These are phyloP conservation scores for Peromyscus polionotus DNA, from an alignment of 2,113 vertebrate species.

Conservation along the genomic window DNA sequence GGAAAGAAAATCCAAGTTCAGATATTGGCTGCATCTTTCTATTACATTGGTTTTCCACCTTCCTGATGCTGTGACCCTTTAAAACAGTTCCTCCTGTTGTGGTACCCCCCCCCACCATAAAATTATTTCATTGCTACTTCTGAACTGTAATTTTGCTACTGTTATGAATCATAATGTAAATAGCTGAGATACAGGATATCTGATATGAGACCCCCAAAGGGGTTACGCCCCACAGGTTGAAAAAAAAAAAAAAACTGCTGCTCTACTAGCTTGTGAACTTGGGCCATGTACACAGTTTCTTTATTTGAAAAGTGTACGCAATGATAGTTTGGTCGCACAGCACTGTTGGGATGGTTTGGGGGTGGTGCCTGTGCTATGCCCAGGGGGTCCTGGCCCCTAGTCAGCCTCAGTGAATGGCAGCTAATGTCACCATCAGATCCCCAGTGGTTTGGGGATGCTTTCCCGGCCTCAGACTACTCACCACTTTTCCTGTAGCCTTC, in stretches of 20 bases:
- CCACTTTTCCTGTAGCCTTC: background rate
- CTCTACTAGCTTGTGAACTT: background rate
- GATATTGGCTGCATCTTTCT: background rate
- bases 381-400: fast-evolving
- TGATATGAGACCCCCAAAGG: background rate
- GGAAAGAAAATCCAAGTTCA: background rate
- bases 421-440: background rate
- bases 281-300: background rate
- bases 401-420: fast-evolving
- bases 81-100: background rate
- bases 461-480: background rate
- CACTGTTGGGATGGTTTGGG: background rate
- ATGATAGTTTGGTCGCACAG: fast-evolving
- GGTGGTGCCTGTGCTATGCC: background rate
- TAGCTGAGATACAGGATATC: background rate
- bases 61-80: background rate
- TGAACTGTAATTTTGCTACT: background rate
- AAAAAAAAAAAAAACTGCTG: background rate
- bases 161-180: background rate
- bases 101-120: background rate
- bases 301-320: background rate
- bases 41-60: background rate
- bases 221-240: background rate
- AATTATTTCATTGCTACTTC: background rate
- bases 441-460: background rate